Evolutionary conservation across 2,888 invertebrate species (phyloP).

Genomic region (Chloromyia formosa): DNA sequence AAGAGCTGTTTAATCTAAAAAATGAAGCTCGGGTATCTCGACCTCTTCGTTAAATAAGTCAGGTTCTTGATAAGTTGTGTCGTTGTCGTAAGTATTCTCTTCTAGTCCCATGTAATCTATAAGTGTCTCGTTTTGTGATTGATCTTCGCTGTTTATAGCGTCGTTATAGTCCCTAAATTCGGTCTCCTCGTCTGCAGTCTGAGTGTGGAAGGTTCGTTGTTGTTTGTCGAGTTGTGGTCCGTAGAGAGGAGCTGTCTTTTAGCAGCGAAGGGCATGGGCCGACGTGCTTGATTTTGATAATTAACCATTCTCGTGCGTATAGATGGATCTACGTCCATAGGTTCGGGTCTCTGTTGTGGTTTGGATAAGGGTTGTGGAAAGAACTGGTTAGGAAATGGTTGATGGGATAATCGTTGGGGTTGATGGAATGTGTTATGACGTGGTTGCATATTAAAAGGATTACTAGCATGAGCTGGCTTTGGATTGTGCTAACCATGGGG

Average conservation of each 20-base stretch:
- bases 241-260: neutral
- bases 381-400: neutral
- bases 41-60: no score
- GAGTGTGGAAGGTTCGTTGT: neutral
- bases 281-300: neutral
- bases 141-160: neutral
- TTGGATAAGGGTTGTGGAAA: neutral
- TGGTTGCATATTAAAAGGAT: no score
- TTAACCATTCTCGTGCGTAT: no score
- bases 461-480: no score
- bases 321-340: no score
- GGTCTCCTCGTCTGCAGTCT: neutral
- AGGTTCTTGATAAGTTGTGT: no score
- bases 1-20: no score
- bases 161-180: neutral
- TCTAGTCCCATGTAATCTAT: neutral
- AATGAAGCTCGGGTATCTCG: no score
- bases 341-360: no score
- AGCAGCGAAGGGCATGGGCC: neutral
- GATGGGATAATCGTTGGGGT: no score
- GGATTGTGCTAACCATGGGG: no score
- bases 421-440: no score
- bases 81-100: neutral
- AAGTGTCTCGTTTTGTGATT: neutral
- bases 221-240: neutral